Percentiles rank a stretch among this genome's conserved stretches.
Evolutionary conservation across 2,888 invertebrate genomes (phyloP).

Genomic region (Caprella mutica): DNA sequence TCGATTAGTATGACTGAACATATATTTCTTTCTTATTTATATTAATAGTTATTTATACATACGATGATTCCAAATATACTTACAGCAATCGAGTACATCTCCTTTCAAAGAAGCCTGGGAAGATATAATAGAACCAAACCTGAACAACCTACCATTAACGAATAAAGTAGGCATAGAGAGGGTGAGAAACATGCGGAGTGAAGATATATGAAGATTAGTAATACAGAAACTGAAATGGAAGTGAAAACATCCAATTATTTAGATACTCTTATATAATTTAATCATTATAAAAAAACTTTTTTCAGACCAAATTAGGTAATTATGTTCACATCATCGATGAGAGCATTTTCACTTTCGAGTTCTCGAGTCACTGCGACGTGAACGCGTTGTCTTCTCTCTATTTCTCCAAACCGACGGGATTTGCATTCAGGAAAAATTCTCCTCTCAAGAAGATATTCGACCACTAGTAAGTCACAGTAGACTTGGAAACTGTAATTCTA

Average conservation of each 20-base stretch:
- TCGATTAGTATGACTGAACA: no score
- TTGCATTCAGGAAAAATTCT: neutral
- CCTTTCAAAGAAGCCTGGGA: constrained; percentile 2
- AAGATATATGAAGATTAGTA: no score
- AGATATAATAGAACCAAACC: neutral
- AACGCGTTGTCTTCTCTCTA: neutral
- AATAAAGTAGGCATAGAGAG: neutral
- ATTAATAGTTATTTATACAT: no score
- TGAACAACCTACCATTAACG: neutral
- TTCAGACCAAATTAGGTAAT: neutral
- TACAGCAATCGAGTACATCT: constrained; percentile 7
- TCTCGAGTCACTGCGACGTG: neutral
- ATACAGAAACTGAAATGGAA: no score
- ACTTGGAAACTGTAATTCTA: no score
- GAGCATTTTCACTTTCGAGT: neutral
- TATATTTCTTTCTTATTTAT: no score
- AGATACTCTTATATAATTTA: no score
- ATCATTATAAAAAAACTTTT: no score
- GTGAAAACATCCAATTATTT: no score
- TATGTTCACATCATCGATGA: neutral
- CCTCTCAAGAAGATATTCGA: constrained; percentile 1
- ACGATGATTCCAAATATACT: no score
- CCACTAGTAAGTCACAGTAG: neutral
- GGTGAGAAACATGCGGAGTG: constrained; percentile 1
- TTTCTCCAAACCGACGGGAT: neutral